Evolutionary conservation across 2,113 vertebrate genomes (phyloP).

Genomic region (Rana temporaria): DNA sequence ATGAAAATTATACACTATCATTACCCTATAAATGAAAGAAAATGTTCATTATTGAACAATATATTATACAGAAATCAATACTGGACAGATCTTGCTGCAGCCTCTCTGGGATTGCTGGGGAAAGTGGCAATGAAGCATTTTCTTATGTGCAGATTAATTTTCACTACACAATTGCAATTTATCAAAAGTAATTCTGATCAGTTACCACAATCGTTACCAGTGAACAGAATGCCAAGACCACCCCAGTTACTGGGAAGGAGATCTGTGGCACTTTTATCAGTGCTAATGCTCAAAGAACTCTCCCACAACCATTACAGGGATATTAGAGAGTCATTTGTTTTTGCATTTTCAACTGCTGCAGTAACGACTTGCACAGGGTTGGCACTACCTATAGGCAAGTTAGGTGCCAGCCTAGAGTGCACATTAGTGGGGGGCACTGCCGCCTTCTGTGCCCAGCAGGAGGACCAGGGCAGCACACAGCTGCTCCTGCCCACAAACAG

Average conservation of each 20-base stretch:
- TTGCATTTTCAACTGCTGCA: no score
- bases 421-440: no score
- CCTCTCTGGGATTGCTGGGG: no score
- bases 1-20: not conserved
- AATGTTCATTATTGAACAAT: slow-evolving; percentile 30
- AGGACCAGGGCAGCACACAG: no score
- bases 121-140: not conserved
- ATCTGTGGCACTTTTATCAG: not conserved
- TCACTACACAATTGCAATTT: slow-evolving; percentile 21
- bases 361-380: no score
- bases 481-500: no score
- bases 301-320: no score
- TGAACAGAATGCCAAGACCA: not conserved
- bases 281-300: not conserved
- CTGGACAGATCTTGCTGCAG: not conserved
- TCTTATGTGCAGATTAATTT: not conserved
- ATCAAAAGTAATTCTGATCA: not conserved
- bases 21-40: not conserved
- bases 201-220: not conserved
- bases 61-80: slow-evolving; percentile 15
- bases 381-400: no score
- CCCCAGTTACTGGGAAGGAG: not conserved
- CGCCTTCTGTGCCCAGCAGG: no score
- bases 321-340: no score
- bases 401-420: no score